Base-by-base conservation (phyloP, 2,797 vertebrate genomes). In the Syngnathus rostellatus region DNA sequence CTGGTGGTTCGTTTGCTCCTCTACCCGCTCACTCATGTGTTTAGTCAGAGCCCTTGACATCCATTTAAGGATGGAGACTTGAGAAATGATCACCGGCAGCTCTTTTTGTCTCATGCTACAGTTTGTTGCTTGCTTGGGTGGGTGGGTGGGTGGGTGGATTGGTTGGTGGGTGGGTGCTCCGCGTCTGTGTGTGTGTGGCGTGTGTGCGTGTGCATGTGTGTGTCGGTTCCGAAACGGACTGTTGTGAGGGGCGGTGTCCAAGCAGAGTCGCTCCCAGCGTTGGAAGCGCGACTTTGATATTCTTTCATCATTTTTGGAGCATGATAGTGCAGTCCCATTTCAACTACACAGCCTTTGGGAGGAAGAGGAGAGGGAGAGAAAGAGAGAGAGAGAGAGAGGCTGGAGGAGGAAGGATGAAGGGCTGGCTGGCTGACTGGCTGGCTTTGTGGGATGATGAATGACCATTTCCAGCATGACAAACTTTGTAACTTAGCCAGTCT, bases 211-310 rank as follows among this genome's bases (percentile, higher is more conserved):
- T 40, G 38, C 16, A n/a, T n/a, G 37, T 0, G 67, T 41, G n/a
- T 84, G 86, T 78, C 81, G 82, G 75, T 77, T 83, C 71, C 51
- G 39, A 66, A 81, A 66, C 68, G 3, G 51, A 63, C 75, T 74
- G 68, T 77, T 60, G 41, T 31, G 55, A 0, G 17, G 31, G 63
- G 61, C 16, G 31, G 58, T 5, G 80, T 88, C 69, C 80, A 81
- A 91, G 83, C 89, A 88, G 88, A 93, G 88, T 86, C 85, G 25
- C 68, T 75, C 53, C 86, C 90, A 88, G 85, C 70, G 79, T 84
- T 92, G 92, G 92, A 93, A 93, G 92, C 91, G 89, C 92, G 66
- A 88, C 88, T 91, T 91, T 89, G 89, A 89, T 90, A 89, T 86
- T 91, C 88, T 92, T 90, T 92, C 89, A 90, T 92, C 78, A 85